phyloP scores from a whole-genome alignment of 2,888 invertebrate species.

The Metopia argyrocephala region DNA sequence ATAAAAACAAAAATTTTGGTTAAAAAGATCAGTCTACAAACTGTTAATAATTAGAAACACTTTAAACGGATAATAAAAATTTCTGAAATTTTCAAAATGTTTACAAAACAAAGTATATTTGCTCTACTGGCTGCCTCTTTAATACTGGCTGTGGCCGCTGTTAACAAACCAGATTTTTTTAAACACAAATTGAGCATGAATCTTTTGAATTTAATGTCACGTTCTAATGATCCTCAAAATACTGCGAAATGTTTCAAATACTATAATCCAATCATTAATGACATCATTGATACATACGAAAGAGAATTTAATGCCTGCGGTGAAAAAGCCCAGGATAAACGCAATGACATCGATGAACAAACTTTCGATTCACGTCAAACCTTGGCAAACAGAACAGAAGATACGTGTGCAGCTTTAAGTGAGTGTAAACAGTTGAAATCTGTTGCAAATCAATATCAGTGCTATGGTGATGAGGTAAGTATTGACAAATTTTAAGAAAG shows the following conservation, averaged over 20 bases:
- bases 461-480: conserved; percentile 26
- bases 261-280: not conserved
- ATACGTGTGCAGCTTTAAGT: not conserved
- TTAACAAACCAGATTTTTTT: not conserved
- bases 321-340: not conserved
- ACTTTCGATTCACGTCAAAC: not conserved
- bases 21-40: not conserved
- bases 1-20: not conserved
- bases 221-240: not conserved
- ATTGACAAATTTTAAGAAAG: not conserved
- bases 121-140: not conserved
- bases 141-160: not conserved
- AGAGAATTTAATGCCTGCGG: not conserved
- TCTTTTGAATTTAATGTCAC: conserved; percentile 14
- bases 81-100: not conserved
- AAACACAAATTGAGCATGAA: not conserved
- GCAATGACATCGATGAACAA: not conserved
- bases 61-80: not conserved
- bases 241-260: not conserved
- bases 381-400: conserved; percentile 1
- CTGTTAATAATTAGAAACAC: not conserved
- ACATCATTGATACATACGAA: not conserved
- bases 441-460: not conserved
- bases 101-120: not conserved
- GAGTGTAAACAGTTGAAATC: not conserved